These are phyloP conservation scores for Ormyrus nitidulus DNA, from an alignment of 2,888 invertebrate genomes.

Conservation along the genomic window DNA sequence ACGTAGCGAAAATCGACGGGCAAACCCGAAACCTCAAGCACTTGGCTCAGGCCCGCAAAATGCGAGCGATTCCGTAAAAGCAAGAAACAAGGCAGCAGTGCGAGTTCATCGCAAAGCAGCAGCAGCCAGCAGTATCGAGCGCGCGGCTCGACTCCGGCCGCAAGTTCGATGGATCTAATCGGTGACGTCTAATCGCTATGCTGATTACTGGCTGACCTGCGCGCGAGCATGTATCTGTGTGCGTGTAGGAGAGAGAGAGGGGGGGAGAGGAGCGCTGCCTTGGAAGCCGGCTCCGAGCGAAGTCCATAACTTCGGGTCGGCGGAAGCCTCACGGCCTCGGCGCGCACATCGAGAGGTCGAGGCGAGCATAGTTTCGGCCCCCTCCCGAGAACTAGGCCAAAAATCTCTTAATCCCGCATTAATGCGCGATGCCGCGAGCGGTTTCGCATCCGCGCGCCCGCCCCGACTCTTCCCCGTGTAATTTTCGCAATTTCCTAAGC, in stretches of 20 bases:
- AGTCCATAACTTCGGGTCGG: constrained; percentile 28
- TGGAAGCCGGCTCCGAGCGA: background rate
- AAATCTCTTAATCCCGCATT: constrained; percentile 36
- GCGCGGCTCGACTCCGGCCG: constrained; percentile 7
- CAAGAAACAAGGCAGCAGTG: too few relatives aligned
- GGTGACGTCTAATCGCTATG: constrained; percentile 39
- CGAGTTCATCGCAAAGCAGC: too few relatives aligned
- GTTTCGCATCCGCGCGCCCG: too few relatives aligned
- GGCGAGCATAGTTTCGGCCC: constrained; percentile 5
- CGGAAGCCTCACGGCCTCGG: background rate
- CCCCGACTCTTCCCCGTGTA: too few relatives aligned
- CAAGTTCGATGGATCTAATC: constrained; percentile 33
- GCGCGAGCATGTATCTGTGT: background rate
- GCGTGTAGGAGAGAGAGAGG: background rate
- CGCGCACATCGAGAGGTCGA: background rate
- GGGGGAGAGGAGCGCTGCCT: background rate
- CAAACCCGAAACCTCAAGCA: too few relatives aligned
- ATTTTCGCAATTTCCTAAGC: too few relatives aligned
- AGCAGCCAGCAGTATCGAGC: constrained; percentile 1
- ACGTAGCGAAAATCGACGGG: too few relatives aligned
- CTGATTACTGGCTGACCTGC: constrained; percentile 20
- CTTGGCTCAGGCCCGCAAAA: too few relatives aligned
- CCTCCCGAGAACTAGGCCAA: constrained; percentile 16
- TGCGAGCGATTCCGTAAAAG: too few relatives aligned
- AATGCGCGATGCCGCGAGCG: too few relatives aligned